Evolutionary conservation across 2,113 vertebrate species (phyloP), one percentile per base, ranked within the genome.

Genomic region (Brachirus orientalis): DNA sequence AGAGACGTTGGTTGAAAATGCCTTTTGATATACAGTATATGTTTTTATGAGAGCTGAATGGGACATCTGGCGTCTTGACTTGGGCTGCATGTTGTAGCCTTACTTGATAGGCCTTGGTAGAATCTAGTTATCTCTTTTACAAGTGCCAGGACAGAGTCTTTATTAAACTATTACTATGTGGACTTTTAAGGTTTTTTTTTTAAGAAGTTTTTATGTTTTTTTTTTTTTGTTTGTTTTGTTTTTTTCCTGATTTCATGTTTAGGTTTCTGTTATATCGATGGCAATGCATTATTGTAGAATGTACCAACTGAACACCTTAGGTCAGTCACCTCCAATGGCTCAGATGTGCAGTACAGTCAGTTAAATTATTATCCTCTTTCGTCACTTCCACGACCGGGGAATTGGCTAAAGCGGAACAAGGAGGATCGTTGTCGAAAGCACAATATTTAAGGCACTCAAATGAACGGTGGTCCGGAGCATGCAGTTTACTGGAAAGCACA

Each of bases 81-180:
- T 71, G 28, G 87, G 89, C 89, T 89, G 85, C 82, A 68, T 83
- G 79, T 69, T 71, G 86, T 71, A 88, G 88, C 89, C 86, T 87
- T 60, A 69, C 63, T 66, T 20, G 57, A 79, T 73, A 78, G 84
- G 85, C 86, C 85, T 90, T 88, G 80, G 70, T 90, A 85, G 87
- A 88, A 83, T 82, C 82, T 89, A 89, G 85, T 79, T 77, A 89
- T 85, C 36, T 59, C 72, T 84, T 82, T 82, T 90, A 80, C 83
- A 91, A 89, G 87, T 90, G 90, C 88, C 92, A 91, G 87, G 85
- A 89, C 68, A 79, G 77, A 86, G 77, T 86, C 83, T 79, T 85
- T 79, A 82, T 75, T 70, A 47, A 79, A 77, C 67, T 69, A 83
- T 84, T 85, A 87, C 68, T 69, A 86, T 63, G 22, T 72, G 71